Evolutionary conservation across 2,113 vertebrate species (phyloP), one percentile per base, ranked within the genome.

Genomic region (Sinocyclocheilus anshuiensis): DNA sequence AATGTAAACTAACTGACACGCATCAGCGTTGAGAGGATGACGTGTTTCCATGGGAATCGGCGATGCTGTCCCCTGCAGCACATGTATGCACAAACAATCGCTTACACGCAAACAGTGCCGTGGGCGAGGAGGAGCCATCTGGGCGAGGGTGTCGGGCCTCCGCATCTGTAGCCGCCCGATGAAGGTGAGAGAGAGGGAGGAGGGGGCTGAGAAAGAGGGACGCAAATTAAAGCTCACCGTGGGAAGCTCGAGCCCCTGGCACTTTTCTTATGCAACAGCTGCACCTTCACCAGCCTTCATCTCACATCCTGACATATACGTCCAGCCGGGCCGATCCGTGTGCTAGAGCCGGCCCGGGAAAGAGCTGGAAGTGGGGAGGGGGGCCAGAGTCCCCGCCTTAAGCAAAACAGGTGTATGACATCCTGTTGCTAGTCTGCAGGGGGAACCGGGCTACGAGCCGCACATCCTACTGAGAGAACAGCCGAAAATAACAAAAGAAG

Each of bases 401-500:
- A 95, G 95, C 95, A 94, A 96, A 95, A 95, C 96, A 97, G 96
- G 96, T 97, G 95, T 95, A 95, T 86, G 89, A 93, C 95, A 95
- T 96, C 96, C 96, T 96, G 95, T 95, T 95, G 95, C 93, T 89
- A 91, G 92, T 94, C 95, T 85, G 74, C 95, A 93, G 90, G 91
- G 95, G 94, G 88, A 92, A 94, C 77, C 63, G 2, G 92, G 94
- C 90, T 89, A 93, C 76, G 89, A 83, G 86, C 91, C 93, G 92
- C 94, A 91, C 92, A 92, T 94, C 95, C 94, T 72, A 87, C 94
- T 92, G 93, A 94, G 90, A 94, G 89, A 92, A 89, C 94, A 93
- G 95, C 94, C 94, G 95, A 95, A 94, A 95, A 94, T 95, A 96
- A 95, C 95, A 95, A 94, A 91, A 95, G 95, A 94, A 95, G 95